Percentiles rank a stretch among this genome's conserved stretches.
phyloP scores from a whole-genome alignment of 2,113 vertebrate species.

The human region DNA sequence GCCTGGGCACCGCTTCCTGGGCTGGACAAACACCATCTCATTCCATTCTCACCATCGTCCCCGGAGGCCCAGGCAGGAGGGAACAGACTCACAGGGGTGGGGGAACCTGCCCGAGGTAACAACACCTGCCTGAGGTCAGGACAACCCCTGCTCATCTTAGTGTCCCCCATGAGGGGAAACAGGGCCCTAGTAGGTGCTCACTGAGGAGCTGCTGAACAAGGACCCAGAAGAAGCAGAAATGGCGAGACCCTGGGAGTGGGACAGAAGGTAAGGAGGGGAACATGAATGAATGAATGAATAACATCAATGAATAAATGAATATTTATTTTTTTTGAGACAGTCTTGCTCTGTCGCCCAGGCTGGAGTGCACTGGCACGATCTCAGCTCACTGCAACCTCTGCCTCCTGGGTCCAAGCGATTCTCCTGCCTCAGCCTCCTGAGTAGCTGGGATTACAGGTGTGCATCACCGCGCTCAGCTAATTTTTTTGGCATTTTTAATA shows the following conservation, averaged over 20 bases:
- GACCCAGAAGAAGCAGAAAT: neutral
- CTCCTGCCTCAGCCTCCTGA: neutral
- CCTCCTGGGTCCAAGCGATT: too few relatives aligned
- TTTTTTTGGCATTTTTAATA: too few relatives aligned
- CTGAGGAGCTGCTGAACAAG: neutral
- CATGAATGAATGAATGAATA: neutral
- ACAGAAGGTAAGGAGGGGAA: neutral
- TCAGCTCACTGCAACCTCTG: too few relatives aligned
- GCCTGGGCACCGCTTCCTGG: neutral
- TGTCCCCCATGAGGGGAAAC: too few relatives aligned
- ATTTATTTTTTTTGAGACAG: too few relatives aligned
- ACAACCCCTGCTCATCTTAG: neutral
- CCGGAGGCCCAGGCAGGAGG: neutral
- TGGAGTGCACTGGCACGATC: too few relatives aligned
- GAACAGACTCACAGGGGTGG: neutral
- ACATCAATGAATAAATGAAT: too few relatives aligned
- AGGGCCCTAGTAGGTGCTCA: neutral
- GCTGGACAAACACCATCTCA: neutral
- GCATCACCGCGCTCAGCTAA: too few relatives aligned
- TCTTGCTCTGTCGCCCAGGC: neutral
- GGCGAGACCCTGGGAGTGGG: neutral
- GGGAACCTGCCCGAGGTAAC: neutral
- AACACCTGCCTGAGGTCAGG: neutral
- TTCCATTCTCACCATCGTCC: neutral
- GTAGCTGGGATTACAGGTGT: too few relatives aligned